Percentiles rank a stretch among this genome's conserved stretches.
Evolutionary conservation across 2,113 vertebrate species (phyloP).

Genomic region (Pipa parva): DNA sequence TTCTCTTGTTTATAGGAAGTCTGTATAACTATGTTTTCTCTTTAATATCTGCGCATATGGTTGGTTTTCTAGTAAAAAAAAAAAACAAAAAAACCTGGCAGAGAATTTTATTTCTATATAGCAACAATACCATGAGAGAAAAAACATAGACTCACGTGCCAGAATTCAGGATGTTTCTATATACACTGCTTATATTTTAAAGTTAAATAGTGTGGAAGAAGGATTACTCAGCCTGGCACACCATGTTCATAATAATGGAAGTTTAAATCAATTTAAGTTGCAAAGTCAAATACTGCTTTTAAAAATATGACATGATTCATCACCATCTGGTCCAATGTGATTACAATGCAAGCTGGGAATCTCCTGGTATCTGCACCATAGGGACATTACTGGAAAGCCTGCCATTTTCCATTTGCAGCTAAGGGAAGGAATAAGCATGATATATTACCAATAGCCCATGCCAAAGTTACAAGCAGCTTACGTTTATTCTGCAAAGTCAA

Average conservation of each 20-base stretch:
- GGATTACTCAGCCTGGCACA: conserved; percentile 23
- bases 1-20: no score
- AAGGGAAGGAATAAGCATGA: conserved; percentile 52
- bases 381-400: conserved; percentile 59
- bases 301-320: conserved; percentile 51
- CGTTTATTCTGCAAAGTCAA: conserved; percentile 41
- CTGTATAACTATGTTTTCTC: no score
- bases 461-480: conserved; percentile 46
- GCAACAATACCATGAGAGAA: no score
- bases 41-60: no score
- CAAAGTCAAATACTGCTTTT: conserved; percentile 54
- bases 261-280: conserved; percentile 31
- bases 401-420: conserved; percentile 57
- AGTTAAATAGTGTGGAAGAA: background rate
- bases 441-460: conserved; percentile 39
- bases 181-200: background rate
- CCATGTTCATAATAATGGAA: conserved; percentile 24
- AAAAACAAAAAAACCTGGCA: no score
- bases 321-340: conserved; percentile 71
- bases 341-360: conserved; percentile 58
- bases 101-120: no score
- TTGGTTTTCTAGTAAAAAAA: no score
- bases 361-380: conserved; percentile 56
- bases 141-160: no score
- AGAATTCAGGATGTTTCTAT: no score